phyloP scores from a whole-genome alignment of 2,113 vertebrate species.

The Morone saxatilis region DNA sequence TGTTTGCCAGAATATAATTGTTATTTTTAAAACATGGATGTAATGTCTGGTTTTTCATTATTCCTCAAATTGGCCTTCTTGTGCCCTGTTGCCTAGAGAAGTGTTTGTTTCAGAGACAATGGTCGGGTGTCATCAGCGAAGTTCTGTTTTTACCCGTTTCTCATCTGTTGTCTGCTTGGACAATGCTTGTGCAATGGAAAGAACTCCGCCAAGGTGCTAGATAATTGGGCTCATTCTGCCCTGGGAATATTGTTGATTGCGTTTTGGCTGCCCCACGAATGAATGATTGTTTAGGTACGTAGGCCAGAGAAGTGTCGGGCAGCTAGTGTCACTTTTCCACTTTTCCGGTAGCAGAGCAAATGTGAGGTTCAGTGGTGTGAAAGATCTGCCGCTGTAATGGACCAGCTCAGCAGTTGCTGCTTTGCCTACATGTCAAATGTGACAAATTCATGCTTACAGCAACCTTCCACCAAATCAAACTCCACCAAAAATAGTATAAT shows the following conservation, averaged over 20 bases:
- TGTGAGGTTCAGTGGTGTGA: neutral
- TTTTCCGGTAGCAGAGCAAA: neutral
- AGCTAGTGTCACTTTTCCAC: slow-evolving; percentile 23
- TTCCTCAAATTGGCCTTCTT: slow-evolving; percentile 23
- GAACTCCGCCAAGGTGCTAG: slow-evolving; percentile 16
- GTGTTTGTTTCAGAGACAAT: slow-evolving; percentile 29
- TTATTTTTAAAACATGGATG: neutral
- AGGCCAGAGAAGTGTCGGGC: slow-evolving; percentile 38
- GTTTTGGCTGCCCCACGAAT: slow-evolving; percentile 59
- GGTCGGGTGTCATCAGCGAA: slow-evolving; percentile 22
- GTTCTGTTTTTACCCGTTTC: slow-evolving; percentile 4
- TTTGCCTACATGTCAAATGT: neutral
- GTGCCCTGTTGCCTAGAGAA: slow-evolving; percentile 19
- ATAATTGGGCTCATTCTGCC: slow-evolving; percentile 25
- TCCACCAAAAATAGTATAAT: neutral
- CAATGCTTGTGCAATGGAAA: slow-evolving; percentile 49
- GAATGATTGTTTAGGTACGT: slow-evolving; percentile 8
- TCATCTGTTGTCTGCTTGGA: slow-evolving; percentile 42
- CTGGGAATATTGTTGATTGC: slow-evolving; percentile 70
- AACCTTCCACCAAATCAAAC: slow-evolving; percentile 5
- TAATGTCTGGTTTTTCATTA: slow-evolving; percentile 4
- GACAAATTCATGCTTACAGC: neutral
- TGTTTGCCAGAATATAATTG: slow-evolving; percentile 2
- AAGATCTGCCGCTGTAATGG: neutral
- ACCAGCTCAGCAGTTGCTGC: neutral